These are phyloP conservation scores for Apoda limacodes DNA, from an alignment of 2,888 invertebrate genomes.

Conservation along the genomic window DNA sequence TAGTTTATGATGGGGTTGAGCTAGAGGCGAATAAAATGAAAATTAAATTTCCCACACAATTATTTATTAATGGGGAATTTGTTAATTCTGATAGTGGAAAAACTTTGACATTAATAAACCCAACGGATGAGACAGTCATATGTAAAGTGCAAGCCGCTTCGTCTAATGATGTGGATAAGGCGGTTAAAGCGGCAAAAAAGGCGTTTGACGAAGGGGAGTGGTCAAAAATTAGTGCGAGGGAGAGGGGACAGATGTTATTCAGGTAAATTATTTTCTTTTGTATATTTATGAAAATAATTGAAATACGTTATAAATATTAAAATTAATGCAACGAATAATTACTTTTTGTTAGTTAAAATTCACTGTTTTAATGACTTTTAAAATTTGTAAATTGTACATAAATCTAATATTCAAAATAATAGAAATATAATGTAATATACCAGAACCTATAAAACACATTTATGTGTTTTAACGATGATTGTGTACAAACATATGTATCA, in stretches of 20 bases:
- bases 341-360: no score
- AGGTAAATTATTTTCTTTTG: no score
- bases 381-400: no score
- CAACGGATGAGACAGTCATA: constrained; percentile 84
- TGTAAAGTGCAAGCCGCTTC: constrained; percentile 82
- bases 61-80: constrained; percentile 94
- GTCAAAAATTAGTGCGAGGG: constrained; percentile 94
- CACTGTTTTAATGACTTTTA: no score
- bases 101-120: constrained; percentile 80
- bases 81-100: constrained; percentile 79
- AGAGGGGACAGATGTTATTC: constrained; percentile 85
- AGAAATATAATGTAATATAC: no score
- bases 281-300: neutral
- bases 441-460: no score
- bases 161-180: constrained; percentile 84
- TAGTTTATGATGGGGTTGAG: constrained; percentile 80
- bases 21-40: constrained; percentile 86
- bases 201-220: constrained; percentile 92
- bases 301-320: constrained; percentile 1
- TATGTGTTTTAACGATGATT: no score
- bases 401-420: no score
- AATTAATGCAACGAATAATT: no score
- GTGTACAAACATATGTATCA: no score
- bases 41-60: constrained; percentile 87
- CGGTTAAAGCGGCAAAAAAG: constrained; percentile 87